Evolutionary conservation across 2,888 invertebrate genomes (phyloP).

Genomic region (Torymus texanus): DNA sequence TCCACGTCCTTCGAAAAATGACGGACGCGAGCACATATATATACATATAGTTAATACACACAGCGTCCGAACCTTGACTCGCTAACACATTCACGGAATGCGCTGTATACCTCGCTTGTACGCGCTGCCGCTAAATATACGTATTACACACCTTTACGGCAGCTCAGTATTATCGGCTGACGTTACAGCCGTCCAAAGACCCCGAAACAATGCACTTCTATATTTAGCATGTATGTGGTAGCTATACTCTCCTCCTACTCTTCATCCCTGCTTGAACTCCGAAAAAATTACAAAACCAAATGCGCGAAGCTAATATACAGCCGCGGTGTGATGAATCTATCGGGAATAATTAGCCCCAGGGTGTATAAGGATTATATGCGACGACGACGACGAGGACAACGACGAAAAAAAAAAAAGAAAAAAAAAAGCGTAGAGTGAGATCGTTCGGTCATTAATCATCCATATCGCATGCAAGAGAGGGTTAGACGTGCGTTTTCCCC

Average conservation of each 20-base stretch:
- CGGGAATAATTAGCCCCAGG: slow-evolving; percentile 24
- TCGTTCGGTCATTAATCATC: slow-evolving; percentile 46
- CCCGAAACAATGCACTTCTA: no score
- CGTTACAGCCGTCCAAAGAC: no score
- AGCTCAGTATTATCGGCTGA: no score
- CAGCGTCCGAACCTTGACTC: neutral
- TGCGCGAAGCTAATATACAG: slow-evolving; percentile 1
- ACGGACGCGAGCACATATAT: no score
- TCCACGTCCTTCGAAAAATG: no score
- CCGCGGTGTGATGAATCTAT: slow-evolving; percentile 9
- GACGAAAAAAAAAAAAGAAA: slow-evolving; percentile 6
- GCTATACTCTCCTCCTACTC: no score
- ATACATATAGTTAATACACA: no score
- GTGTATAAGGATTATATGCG: neutral
- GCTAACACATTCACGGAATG: slow-evolving; percentile 2
- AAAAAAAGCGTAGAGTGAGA: neutral
- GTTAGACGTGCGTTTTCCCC: slow-evolving; percentile 21
- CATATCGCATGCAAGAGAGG: slow-evolving; percentile 41
- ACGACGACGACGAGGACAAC: neutral
- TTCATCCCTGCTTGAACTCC: no score
- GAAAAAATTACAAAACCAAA: slow-evolving; percentile 27
- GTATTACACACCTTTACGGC: slow-evolving; percentile 14
- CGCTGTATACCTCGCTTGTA: neutral
- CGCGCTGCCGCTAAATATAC: slow-evolving; percentile 7
- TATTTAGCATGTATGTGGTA: no score